Base-by-base conservation (phyloP, 2,797 vertebrate species). In the Crenuchus spilurus region DNA sequence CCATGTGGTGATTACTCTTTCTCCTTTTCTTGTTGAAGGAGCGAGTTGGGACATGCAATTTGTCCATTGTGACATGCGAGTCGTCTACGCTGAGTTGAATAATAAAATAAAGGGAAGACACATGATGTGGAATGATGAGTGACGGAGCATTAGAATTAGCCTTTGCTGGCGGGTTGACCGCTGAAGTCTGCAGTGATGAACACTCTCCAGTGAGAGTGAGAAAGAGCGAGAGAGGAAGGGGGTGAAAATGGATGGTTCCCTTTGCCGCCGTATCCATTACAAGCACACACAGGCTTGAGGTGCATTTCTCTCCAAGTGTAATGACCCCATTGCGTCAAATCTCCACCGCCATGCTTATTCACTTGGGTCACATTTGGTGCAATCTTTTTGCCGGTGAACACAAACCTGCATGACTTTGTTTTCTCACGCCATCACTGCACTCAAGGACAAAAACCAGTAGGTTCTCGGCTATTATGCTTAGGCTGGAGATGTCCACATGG, bases 201-300 rank as follows among this genome's bases (percentile, higher is more conserved):
- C 51, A 30, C 33, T 61, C 44, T n/a, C 30, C 4, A 13, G 49
- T 2, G 16, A 42, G 44, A 28, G 26, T 2, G 37, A 63, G 26
- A 8, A 18, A 16, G 10, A n/a, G 48, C 60, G 35, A 41, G 57
- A 18, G 68, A 54, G 41, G 69, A 33, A 4, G n/a, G 20, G 49
- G 10, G 8, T 20, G 52, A 60, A 72, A 75, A 80, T 22, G 24
- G 49, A 65, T 30, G 35, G 55, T 42, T 51, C 46, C 14, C 41
- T 64, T 6, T 46, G 41, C 54, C 68, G 35, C 74, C 73, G 73
- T 78, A 85, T 87, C 83, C 78, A 86, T 87, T 88, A 85, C 83
- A 81, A 62, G 41, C 20, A 7, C 26, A n/a, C 64, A 69, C 41
- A 18, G 30, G 37, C 60, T 54, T 75, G 33, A 70, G 22, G 66